Evolutionary conservation across 2,797 vertebrate species (phyloP).

Genomic region (Podargus strigoides): DNA sequence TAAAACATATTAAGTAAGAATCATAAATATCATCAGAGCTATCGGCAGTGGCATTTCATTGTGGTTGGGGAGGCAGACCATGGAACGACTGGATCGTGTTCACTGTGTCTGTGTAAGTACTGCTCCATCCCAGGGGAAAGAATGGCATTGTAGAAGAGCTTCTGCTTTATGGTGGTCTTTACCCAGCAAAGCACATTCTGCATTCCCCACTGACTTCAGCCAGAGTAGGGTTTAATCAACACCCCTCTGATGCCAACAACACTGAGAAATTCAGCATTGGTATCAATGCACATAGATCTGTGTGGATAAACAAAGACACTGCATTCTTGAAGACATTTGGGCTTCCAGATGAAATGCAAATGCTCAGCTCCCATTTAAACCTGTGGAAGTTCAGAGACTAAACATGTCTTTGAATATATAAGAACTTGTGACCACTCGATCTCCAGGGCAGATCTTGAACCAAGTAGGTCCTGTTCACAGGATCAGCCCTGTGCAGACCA

Average conservation of each 20-base stretch:
- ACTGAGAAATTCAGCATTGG: neutral
- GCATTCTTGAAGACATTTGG: neutral
- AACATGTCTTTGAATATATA: neutral
- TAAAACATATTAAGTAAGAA: slow-evolving; percentile 9
- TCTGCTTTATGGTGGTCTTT: neutral
- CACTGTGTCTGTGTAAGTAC: rapidly evolving
- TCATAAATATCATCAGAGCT: neutral
- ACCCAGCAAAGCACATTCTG: neutral
- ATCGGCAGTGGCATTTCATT: neutral
- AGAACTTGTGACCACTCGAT: neutral
- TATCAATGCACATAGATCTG: neutral
- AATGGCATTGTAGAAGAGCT: neutral
- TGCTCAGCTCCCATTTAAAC: neutral
- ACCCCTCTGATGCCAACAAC: neutral
- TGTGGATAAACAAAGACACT: neutral
- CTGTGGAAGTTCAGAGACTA: neutral
- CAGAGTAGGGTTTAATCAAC: neutral
- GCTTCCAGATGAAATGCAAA: neutral
- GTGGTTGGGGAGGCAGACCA: neutral
- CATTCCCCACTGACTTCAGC: neutral
- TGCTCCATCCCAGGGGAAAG: neutral
- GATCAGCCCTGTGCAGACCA: neutral
- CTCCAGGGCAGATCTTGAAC: neutral
- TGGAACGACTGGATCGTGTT: neutral
- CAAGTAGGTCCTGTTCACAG: neutral